phyloP scores from a whole-genome alignment of 1,140 invertebrate species.

The Cylas formicarius region DNA sequence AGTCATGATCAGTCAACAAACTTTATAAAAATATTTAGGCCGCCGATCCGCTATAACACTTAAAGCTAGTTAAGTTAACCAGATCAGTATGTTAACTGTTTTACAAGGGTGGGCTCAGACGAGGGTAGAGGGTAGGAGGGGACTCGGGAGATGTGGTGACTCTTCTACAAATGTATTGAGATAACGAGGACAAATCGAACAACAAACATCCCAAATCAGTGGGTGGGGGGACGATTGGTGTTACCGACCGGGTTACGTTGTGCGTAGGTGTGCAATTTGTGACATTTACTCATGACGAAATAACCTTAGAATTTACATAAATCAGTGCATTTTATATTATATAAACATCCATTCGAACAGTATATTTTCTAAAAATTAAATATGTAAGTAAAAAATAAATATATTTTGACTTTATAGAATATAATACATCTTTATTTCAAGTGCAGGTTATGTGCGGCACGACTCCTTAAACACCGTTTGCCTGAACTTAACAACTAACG shows the following conservation, averaged over 20 bases:
- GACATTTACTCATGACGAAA: conserved; percentile 33
- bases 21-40: conserved; percentile 39
- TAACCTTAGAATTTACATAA: conserved; percentile 27
- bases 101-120: conserved; percentile 5
- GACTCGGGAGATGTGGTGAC: not conserved
- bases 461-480: conserved; percentile 7
- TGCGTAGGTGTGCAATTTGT: conserved; percentile 30
- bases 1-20: conserved; percentile 34
- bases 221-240: not conserved
- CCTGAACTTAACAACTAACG: conserved; percentile 10
- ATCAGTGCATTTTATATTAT: conserved; percentile 33
- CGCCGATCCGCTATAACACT: conserved; percentile 22
- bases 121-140: not conserved
- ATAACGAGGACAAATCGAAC: not conserved
- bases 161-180: conserved; percentile 1
- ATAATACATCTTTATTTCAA: not conserved
- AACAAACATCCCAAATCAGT: conserved; percentile 8
- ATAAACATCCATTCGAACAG: conserved; percentile 30
- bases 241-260: conserved; percentile 12
- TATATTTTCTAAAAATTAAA: conserved; percentile 31
- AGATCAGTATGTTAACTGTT: conserved; percentile 10
- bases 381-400: not conserved
- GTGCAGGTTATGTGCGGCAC: not conserved
- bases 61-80: conserved; percentile 14
- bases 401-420: not conserved